phyloP scores from a whole-genome alignment of 1,140 invertebrate species.

The Metopolophium dirhodum region DNA sequence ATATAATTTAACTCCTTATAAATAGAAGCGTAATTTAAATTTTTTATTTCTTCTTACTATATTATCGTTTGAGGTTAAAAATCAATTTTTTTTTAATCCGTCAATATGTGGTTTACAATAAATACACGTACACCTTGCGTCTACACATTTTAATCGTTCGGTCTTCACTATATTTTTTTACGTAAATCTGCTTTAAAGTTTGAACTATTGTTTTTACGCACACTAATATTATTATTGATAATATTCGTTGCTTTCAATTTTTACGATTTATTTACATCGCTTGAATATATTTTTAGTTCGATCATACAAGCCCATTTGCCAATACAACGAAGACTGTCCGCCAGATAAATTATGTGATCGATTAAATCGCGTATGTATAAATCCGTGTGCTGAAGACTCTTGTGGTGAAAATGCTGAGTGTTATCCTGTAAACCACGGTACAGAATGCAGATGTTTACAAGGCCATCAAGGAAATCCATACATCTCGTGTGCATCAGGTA shows the following conservation, averaged over 20 bases:
- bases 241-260: too few species aligned
- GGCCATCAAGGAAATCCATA: constrained; percentile 83
- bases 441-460: constrained; percentile 77
- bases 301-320: constrained; percentile 76
- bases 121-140: neutral
- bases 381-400: constrained; percentile 80
- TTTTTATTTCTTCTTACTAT: neutral
- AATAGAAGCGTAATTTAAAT: neutral
- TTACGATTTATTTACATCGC: neutral
- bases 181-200: neutral
- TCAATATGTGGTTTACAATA: neutral
- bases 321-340: constrained; percentile 89
- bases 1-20: too few species aligned
- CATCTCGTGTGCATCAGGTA: constrained; percentile 73
- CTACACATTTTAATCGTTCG: neutral
- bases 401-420: constrained; percentile 87
- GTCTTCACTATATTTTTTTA: neutral
- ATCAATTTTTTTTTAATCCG: neutral
- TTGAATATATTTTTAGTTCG: constrained; percentile 57
- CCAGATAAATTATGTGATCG: constrained; percentile 81
- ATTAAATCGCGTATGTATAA: constrained; percentile 80
- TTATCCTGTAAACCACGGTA: constrained; percentile 76
- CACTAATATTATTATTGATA: too few species aligned
- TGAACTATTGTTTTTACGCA: too few species aligned
- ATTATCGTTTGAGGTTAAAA: neutral